phyloP scores from a whole-genome alignment of 1,140 invertebrate genomes.

The Tetragnatha versicolor region DNA sequence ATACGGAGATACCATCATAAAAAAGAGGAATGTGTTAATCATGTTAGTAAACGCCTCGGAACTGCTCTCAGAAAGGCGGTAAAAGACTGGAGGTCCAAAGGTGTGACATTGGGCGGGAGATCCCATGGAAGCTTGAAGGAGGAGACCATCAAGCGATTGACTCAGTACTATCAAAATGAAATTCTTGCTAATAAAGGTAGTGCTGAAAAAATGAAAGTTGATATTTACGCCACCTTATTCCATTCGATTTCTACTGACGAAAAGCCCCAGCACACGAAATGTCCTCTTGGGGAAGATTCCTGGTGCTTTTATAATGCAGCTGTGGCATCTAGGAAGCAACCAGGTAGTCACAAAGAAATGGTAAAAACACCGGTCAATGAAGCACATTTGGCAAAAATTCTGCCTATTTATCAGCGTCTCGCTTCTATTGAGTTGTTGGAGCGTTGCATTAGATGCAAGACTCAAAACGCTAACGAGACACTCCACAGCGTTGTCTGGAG shows the following conservation, averaged over 20 bases:
- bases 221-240: not conserved
- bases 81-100: slow-evolving; percentile 6
- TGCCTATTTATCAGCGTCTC: too few relatives aligned
- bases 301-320: not conserved
- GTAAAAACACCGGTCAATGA: too few relatives aligned
- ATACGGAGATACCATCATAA: too few relatives aligned
- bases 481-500: too few relatives aligned
- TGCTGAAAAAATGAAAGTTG: not conserved
- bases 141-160: not conserved
- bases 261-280: too few relatives aligned
- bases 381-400: too few relatives aligned
- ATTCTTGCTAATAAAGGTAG: not conserved
- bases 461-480: too few relatives aligned
- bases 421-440: too few relatives aligned
- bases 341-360: too few relatives aligned
- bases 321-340: too few relatives aligned
- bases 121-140: not conserved
- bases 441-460: too few relatives aligned
- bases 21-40: slow-evolving; percentile 35
- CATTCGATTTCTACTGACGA: slow-evolving; percentile 6
- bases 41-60: slow-evolving; percentile 4
- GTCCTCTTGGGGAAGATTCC: not conserved
- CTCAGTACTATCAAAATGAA: slow-evolving; percentile 15
- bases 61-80: slow-evolving; percentile 10
- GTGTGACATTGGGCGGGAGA: too few relatives aligned